Percentiles rank a stretch among this genome's conserved stretches.
Evolutionary conservation across 2,113 vertebrate genomes (phyloP).

Genomic region (Mellivora capensis): DNA sequence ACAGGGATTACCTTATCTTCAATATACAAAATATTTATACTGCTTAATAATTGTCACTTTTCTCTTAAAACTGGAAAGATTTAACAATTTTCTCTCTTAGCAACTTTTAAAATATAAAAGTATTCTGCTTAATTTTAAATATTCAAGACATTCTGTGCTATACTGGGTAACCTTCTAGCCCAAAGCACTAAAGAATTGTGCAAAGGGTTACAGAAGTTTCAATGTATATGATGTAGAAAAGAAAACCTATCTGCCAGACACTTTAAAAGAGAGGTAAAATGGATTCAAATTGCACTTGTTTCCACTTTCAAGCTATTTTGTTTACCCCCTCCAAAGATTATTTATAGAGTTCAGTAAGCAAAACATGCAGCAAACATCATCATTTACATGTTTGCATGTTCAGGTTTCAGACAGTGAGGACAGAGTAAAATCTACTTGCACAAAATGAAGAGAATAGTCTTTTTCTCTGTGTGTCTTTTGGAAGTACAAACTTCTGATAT

Average conservation of each 20-base stretch:
- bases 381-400: conserved; percentile 51
- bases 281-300: conserved; percentile 30
- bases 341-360: conserved; percentile 71
- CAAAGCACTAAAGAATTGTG: conserved; percentile 41
- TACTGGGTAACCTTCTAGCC: background rate
- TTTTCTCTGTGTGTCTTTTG: conserved; percentile 67
- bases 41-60: conserved; percentile 65
- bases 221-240: conserved; percentile 39
- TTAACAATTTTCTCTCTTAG: conserved; percentile 59
- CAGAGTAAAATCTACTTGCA: conserved; percentile 68
- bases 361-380: conserved; percentile 64
- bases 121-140: conserved; percentile 47
- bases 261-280: conserved; percentile 59
- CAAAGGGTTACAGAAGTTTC: conserved; percentile 8
- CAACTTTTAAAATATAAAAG: conserved; percentile 40
- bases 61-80: conserved; percentile 41
- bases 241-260: conserved; percentile 9
- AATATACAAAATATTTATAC: conserved; percentile 39
- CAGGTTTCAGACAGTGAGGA: conserved; percentile 46
- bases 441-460: conserved; percentile 70
- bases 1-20: conserved; percentile 34
- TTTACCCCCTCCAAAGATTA: conserved; percentile 58
- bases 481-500: conserved; percentile 67
- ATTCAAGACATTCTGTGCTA: background rate
- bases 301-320: background rate